Percentiles rank a stretch among this genome's conserved stretches.
Evolutionary conservation across 2,113 vertebrate species (phyloP).

Genomic region (Stomatorhinus ivindoensis): DNA sequence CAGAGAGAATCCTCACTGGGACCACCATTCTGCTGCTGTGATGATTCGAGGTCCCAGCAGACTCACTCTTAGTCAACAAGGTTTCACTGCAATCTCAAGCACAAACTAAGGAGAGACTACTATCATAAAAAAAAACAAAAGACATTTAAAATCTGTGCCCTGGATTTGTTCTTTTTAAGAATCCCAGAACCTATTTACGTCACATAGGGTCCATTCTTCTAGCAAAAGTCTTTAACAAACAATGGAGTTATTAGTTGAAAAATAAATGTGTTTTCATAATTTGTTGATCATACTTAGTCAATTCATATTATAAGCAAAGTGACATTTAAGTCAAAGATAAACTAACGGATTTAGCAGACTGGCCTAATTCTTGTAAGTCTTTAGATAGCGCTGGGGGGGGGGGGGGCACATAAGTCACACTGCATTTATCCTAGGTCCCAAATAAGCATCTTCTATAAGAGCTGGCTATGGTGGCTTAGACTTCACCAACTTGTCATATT

Average conservation of each 20-base stretch:
- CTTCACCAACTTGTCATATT: neutral
- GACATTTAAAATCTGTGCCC: neutral
- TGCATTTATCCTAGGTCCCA: neutral
- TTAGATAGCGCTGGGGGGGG: neutral
- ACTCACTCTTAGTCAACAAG: slow-evolving; percentile 50
- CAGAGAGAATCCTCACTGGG: slow-evolving; percentile 35
- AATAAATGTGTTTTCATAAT: neutral
- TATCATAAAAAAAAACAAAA: neutral
- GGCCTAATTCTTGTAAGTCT: neutral
- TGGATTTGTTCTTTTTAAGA: neutral
- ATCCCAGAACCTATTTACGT: neutral
- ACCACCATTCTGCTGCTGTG: slow-evolving; percentile 34
- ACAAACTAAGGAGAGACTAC: neutral
- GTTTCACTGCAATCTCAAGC: neutral
- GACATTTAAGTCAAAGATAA: neutral
- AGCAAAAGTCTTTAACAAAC: neutral
- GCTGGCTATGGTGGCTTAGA: neutral
- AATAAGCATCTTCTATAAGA: neutral
- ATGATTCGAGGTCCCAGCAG: slow-evolving; percentile 39
- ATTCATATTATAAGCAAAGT: neutral
- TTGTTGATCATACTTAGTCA: neutral
- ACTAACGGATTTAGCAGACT: neutral
- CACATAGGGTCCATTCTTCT: neutral
- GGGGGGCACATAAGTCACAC: neutral
- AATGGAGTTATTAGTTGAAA: neutral